Conservation (phyloP, 2,113 vertebrate species). For the Nibea coibor region DNA sequence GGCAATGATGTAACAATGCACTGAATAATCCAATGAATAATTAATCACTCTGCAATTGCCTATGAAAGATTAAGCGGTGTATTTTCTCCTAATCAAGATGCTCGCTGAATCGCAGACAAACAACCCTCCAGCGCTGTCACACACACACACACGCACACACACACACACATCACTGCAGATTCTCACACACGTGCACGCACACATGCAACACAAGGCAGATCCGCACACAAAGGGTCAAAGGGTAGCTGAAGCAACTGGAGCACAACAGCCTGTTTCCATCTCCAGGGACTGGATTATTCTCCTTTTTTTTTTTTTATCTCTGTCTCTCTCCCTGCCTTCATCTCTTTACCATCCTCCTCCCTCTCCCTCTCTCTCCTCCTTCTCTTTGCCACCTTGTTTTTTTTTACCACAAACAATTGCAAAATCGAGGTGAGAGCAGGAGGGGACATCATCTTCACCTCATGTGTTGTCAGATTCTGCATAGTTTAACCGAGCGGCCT, state of each 20-base stretch:
- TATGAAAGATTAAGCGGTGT: slow-evolving; percentile 41
- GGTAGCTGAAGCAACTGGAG: slow-evolving; percentile 64
- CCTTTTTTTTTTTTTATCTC: not conserved
- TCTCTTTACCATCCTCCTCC: not conserved
- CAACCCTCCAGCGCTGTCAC: not conserved
- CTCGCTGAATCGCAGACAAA: slow-evolving; percentile 22
- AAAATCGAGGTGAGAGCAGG: slow-evolving; percentile 23
- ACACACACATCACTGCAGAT: slow-evolving; percentile 11
- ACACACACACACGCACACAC: slow-evolving; percentile 15
- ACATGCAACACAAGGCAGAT: slow-evolving; percentile 11
- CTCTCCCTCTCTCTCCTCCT: slow-evolving; percentile 1
- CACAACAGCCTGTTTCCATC: slow-evolving; percentile 64
- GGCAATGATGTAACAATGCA: slow-evolving; percentile 48
- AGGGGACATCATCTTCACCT: slow-evolving; percentile 14
- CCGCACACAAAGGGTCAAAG: slow-evolving; percentile 67
- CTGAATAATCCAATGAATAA: slow-evolving; percentile 62
- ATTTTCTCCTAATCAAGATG: slow-evolving; percentile 39
- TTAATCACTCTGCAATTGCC: slow-evolving; percentile 42
- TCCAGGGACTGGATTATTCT: slow-evolving; percentile 65
- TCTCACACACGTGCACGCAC: not conserved
- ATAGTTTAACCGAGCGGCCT: not conserved
- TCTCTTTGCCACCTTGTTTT: not conserved
- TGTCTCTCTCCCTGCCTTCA: slow-evolving; percentile 13
- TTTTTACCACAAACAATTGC: slow-evolving; percentile 19
- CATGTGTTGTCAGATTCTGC: slow-evolving; percentile 17